Evolutionary conservation across 2,888 invertebrate genomes (phyloP).

Genomic region (Hedya salicella): DNA sequence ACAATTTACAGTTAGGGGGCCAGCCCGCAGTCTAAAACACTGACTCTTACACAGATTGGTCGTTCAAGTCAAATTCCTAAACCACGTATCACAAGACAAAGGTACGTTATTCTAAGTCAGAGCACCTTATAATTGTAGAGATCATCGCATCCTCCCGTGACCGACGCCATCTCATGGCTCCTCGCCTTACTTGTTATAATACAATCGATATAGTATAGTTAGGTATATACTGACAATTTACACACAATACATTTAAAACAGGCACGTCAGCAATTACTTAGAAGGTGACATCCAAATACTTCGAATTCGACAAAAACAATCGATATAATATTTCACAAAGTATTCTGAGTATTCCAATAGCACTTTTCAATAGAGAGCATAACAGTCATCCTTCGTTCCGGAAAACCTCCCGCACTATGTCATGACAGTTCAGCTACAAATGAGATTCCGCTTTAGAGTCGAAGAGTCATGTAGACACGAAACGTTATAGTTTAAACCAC

Average conservation of each 20-base stretch:
- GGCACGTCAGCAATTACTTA: constrained; percentile 64
- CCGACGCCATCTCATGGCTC: constrained; percentile 79
- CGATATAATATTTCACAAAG: constrained; percentile 38
- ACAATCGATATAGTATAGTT: constrained; percentile 68
- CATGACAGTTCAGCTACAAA: constrained; percentile 12
- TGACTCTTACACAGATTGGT: constrained; percentile 77
- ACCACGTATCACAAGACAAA: constrained; percentile 76
- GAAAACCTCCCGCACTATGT: constrained; percentile 22
- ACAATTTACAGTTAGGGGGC: constrained; percentile 61
- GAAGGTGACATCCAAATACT: constrained; percentile 39
- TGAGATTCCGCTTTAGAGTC: constrained; percentile 22
- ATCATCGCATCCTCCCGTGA: constrained; percentile 77
- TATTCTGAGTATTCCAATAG: constrained; percentile 69
- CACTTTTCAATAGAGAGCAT: constrained; percentile 69
- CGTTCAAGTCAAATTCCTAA: constrained; percentile 74
- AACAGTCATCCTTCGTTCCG: constrained; percentile 48
- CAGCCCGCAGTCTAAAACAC: constrained; percentile 75
- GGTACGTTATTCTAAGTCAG: constrained; percentile 78
- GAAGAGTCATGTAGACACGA: background rate
- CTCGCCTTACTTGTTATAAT: constrained; percentile 70
- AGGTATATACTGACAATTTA: constrained; percentile 80
- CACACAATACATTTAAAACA: constrained; percentile 64
- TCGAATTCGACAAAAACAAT: constrained; percentile 35
- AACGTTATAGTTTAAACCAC: background rate
- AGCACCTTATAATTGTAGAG: constrained; percentile 86